phyloP scores from a whole-genome alignment of 2,888 invertebrate species.

The Exephanes ischioxanthus region DNA sequence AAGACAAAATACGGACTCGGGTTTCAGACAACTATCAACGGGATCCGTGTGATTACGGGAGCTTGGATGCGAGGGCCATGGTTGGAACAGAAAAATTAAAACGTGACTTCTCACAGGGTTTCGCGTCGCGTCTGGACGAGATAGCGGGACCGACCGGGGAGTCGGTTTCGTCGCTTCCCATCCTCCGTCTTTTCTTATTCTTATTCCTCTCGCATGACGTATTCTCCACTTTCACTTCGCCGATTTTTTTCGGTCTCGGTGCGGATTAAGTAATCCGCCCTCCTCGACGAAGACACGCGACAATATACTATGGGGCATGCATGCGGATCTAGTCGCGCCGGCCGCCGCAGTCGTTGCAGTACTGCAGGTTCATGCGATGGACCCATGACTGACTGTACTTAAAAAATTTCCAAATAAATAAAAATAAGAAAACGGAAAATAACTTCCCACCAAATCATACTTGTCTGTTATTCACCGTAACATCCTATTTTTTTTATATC shows the following conservation, averaged over 20 bases:
- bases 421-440: neutral
- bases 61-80: constrained; percentile 7
- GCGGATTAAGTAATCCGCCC: neutral
- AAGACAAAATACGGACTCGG: constrained; percentile 14
- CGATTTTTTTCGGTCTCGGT: neutral
- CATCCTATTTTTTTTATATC: too few relatives aligned
- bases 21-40: constrained; percentile 6
- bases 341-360: neutral
- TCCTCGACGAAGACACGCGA: neutral
- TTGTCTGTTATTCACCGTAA: neutral
- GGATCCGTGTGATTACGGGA: neutral
- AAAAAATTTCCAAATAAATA: neutral
- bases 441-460: neutral
- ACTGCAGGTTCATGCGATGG: neutral
- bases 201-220: neutral
- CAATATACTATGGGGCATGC: neutral
- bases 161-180: constrained; percentile 40
- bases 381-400: neutral
- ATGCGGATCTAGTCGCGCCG: neutral
- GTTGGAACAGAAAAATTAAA: constrained; percentile 32
- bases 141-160: constrained; percentile 29
- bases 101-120: constrained; percentile 37
- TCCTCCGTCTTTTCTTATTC: constrained; percentile 15
- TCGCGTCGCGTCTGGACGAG: constrained; percentile 53
- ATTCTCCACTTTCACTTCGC: constrained; percentile 19